Percentiles rank a stretch among this genome's conserved stretches.
Conservation (phyloP, 2,888 invertebrate species). For the Cryptocheilus praepositus region DNA sequence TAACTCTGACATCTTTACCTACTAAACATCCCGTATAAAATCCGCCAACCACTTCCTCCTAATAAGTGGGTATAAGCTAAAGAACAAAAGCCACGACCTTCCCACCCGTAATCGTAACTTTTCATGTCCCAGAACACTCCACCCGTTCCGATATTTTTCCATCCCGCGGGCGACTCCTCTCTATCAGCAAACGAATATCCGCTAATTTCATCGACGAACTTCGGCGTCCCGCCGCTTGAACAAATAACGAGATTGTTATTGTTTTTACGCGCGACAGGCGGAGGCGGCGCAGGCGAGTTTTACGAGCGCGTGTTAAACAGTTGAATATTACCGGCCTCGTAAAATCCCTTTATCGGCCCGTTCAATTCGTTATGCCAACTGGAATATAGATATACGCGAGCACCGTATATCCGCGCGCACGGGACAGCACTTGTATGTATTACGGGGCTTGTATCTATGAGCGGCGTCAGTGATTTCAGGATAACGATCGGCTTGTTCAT, state of each 20-base stretch:
- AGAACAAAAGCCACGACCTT: too few species aligned
- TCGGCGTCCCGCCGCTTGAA: conserved; percentile 29
- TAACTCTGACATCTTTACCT: too few species aligned
- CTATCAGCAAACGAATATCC: conserved; percentile 11
- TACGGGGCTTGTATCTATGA: background rate
- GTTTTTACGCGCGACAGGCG: conserved; percentile 54
- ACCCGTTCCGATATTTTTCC: background rate
- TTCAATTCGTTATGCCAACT: conserved; percentile 52
- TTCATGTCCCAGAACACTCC: too few species aligned
- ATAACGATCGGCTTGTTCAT: conserved; percentile 34
- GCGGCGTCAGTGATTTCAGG: conserved; percentile 19
- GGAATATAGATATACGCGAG: conserved; percentile 31
- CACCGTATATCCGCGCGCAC: conserved; percentile 3
- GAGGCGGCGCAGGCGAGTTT: conserved; percentile 40
- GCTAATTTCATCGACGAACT: conserved; percentile 36
- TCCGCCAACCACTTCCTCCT: too few species aligned
- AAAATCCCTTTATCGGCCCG: conserved; percentile 56
- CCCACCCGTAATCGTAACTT: too few species aligned
- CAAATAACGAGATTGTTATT: conserved; percentile 58
- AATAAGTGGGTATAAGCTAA: too few species aligned
- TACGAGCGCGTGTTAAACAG: conserved; percentile 57
- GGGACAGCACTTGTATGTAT: background rate
- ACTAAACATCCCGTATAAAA: too few species aligned
- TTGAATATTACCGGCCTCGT: conserved; percentile 57
- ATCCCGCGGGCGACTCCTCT: background rate